Conservation (phyloP, 2,797 vertebrate genomes). For the Pelobates cultripes region DNA sequence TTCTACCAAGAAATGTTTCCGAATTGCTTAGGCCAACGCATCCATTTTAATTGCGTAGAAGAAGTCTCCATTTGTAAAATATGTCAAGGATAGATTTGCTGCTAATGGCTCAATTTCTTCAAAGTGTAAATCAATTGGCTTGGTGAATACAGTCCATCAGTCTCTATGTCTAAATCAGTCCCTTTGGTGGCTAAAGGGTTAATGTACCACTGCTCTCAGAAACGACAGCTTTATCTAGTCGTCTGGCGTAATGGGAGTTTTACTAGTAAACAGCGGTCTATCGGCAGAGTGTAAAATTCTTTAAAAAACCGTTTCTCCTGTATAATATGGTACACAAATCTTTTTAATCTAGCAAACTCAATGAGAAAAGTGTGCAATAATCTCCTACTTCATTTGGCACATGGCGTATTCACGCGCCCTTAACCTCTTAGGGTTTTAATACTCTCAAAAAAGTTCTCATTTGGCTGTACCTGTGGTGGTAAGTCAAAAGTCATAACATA, state of each 20-base stretch:
- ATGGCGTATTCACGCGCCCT: no score
- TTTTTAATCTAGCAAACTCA: no score
- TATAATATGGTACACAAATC: no score
- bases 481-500: constrained; percentile 30
- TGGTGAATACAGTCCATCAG: constrained; percentile 10
- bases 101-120: constrained; percentile 20
- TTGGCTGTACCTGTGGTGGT: constrained; percentile 23
- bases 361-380: no score
- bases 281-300: no score
- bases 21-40: no score
- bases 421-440: background rate
- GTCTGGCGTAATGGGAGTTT: no score
- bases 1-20: no score
- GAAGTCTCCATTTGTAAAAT: constrained; percentile 16
- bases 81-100: constrained; percentile 10
- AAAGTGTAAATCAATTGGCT: constrained; percentile 31
- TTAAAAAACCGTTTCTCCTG: background rate
- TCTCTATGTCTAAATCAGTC: constrained; percentile 2
- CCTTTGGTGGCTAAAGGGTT: background rate
- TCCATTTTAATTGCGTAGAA: background rate
- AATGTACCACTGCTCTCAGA: background rate
- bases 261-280: no score
- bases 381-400: no score
- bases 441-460: constrained; percentile 16
- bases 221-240: background rate